These are phyloP conservation scores for Fistularia tabacaria DNA, from an alignment of 2,797 vertebrate species.

Conservation along the genomic window DNA sequence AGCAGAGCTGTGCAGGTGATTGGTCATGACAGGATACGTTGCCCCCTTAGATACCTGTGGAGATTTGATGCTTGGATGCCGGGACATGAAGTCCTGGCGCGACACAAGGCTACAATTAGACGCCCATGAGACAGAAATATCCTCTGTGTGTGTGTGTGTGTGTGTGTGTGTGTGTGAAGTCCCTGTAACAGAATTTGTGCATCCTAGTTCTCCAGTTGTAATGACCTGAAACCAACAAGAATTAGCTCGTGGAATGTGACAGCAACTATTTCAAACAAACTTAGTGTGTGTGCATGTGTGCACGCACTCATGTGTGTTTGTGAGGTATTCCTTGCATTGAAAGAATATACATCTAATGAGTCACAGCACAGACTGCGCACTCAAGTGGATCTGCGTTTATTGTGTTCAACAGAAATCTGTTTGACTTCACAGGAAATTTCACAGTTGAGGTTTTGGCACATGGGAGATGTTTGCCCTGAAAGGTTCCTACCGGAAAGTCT, in stretches of 20 bases:
- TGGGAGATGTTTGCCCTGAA: not conserved
- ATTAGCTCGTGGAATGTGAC: conserved; percentile 65
- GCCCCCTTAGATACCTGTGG: conserved; percentile 40
- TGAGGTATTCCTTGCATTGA: conserved; percentile 2
- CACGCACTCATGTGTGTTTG: conserved; percentile 7
- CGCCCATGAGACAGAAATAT: conserved; percentile 32
- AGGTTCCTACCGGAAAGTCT: no score
- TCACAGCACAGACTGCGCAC: not conserved
- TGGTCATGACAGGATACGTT: conserved; percentile 29
- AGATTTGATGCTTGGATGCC: conserved; percentile 37
- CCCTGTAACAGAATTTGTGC: conserved; percentile 5
- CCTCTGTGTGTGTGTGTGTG: conserved; percentile 1
- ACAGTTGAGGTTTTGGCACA: not conserved
- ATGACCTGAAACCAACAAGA: conserved; percentile 43
- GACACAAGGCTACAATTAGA: conserved; percentile 52
- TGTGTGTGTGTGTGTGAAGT: not conserved
- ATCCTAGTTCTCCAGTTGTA: conserved; percentile 40
- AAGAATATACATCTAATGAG: no score
- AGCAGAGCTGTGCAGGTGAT: conserved; percentile 22
- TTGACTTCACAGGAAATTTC: not conserved
- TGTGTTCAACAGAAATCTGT: not conserved
- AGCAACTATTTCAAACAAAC: conserved; percentile 50
- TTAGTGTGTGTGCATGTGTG: conserved; percentile 14
- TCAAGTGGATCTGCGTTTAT: not conserved
- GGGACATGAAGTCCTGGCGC: conserved; percentile 18